phyloP scores from a whole-genome alignment of 2,888 invertebrate genomes.

The Glyphotaelius pellucidus region DNA sequence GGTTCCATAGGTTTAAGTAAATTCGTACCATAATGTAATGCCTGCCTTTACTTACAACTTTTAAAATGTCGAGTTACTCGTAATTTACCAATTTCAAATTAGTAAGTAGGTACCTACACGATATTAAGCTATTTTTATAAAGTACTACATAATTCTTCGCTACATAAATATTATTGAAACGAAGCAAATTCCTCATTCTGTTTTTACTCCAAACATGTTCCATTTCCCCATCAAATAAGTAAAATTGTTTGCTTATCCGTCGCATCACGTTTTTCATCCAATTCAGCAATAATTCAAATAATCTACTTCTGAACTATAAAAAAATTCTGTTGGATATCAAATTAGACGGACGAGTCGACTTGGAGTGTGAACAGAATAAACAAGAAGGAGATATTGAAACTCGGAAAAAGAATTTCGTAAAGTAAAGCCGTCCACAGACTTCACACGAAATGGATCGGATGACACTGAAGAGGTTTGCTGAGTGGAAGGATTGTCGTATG shows the following conservation, averaged over 20 bases:
- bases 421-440: background rate
- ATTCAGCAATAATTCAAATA: background rate
- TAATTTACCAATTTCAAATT: too few species aligned
- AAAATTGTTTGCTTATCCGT: background rate
- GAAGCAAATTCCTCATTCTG: background rate
- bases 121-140: too few species aligned
- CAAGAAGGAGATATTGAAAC: conserved; percentile 3
- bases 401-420: background rate
- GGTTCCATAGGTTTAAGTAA: too few species aligned
- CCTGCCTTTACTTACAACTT: too few species aligned
- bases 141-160: background rate
- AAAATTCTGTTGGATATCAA: background rate
- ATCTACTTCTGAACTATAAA: background rate
- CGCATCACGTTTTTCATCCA: background rate
- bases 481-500: too few species aligned
- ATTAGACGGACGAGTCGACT: conserved; percentile 8
- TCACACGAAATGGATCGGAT: background rate
- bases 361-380: conserved; percentile 22
- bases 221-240: background rate
- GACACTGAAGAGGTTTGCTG: too few species aligned
- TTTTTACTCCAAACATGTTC: background rate
- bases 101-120: background rate
- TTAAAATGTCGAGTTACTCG: too few species aligned
- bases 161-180: background rate
- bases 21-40: too few species aligned